Evolutionary conservation across 2,113 vertebrate species (phyloP).

Genomic region (Larimichthys crocea): DNA sequence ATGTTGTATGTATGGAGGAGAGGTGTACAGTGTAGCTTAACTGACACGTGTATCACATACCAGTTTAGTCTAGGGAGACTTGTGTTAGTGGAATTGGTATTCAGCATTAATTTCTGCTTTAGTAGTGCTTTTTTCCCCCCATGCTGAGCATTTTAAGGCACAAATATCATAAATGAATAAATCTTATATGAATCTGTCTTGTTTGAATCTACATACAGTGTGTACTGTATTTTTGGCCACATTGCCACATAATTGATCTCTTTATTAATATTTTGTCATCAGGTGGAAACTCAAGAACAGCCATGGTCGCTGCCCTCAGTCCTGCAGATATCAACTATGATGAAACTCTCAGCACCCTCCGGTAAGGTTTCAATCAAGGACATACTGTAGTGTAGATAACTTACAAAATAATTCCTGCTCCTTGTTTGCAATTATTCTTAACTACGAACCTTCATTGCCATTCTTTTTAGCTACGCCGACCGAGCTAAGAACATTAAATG

Average conservation of each 20-base stretch:
- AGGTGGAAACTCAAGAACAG: conserved; percentile 96
- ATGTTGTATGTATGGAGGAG: conserved; percentile 8
- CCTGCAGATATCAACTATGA: conserved; percentile 99
- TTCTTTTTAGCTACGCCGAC: conserved; percentile 90
- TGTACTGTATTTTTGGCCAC: not conserved
- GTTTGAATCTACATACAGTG: not conserved
- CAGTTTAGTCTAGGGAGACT: conserved; percentile 6
- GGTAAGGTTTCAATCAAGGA: conserved; percentile 79
- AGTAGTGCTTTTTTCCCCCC: not conserved
- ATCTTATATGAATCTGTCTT: not conserved
- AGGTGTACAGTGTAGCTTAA: conserved; percentile 18
- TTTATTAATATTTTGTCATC: conserved; percentile 9
- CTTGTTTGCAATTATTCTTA: not conserved
- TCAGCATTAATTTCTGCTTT: not conserved
- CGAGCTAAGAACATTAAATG: conserved; percentile 99
- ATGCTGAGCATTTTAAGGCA: not conserved
- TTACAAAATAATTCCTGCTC: not conserved
- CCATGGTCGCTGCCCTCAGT: conserved; percentile 98
- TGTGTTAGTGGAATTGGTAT: conserved; percentile 14
- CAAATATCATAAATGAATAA: not conserved
- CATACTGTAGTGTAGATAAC: not conserved
- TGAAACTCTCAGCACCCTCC: conserved; percentile 98
- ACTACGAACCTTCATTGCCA: not conserved
- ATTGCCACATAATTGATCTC: not conserved
- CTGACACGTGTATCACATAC: not conserved